A percentile compares a stretch with the other conserved stretches of the same genome.
Evolutionary conservation across 2,888 invertebrate species (phyloP).

Genomic region (Oeneis ivallda): DNA sequence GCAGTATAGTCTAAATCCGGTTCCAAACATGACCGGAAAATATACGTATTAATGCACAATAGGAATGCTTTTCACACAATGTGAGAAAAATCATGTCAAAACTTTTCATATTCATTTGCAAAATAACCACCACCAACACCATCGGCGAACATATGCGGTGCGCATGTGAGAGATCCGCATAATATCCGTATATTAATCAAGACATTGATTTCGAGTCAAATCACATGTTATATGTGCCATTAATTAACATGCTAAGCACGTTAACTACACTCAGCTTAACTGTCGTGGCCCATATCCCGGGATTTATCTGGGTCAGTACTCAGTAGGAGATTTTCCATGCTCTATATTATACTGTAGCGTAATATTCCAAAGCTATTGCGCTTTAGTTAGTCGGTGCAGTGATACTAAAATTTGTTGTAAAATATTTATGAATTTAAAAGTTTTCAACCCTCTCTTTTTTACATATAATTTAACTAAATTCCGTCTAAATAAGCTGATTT

Average conservation of each 20-base stretch:
- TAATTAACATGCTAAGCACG: slow-evolving; percentile 26
- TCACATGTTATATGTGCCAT: slow-evolving; percentile 15
- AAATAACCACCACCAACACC: too few relatives aligned
- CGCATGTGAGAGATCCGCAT: too few relatives aligned
- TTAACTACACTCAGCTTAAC: slow-evolving; percentile 27
- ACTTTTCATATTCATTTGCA: too few relatives aligned
- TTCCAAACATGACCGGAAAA: too few relatives aligned
- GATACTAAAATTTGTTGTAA: slow-evolving; percentile 7
- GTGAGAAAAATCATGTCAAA: too few relatives aligned
- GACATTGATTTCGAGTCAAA: slow-evolving; percentile 12
- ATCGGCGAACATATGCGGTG: too few relatives aligned
- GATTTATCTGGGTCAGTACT: slow-evolving; percentile 33
- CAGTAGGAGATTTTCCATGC: slow-evolving; percentile 26
- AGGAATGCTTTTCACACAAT: too few relatives aligned
- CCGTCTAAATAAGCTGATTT: too few relatives aligned
- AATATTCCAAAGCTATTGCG: slow-evolving; percentile 10
- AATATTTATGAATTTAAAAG: slow-evolving; percentile 7
- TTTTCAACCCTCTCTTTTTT: neutral
- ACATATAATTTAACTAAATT: too few relatives aligned
- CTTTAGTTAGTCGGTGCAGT: slow-evolving; percentile 8
- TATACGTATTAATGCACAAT: too few relatives aligned
- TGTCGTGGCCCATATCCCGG: slow-evolving; percentile 34
- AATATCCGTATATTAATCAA: slow-evolving; percentile 11
- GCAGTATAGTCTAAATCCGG: too few relatives aligned
- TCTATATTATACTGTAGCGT: slow-evolving; percentile 7